Percentiles rank a stretch among this genome's conserved stretches.
Evolutionary conservation across 2,797 vertebrate genomes (phyloP).

Genomic region (Eulemur mongoz): DNA sequence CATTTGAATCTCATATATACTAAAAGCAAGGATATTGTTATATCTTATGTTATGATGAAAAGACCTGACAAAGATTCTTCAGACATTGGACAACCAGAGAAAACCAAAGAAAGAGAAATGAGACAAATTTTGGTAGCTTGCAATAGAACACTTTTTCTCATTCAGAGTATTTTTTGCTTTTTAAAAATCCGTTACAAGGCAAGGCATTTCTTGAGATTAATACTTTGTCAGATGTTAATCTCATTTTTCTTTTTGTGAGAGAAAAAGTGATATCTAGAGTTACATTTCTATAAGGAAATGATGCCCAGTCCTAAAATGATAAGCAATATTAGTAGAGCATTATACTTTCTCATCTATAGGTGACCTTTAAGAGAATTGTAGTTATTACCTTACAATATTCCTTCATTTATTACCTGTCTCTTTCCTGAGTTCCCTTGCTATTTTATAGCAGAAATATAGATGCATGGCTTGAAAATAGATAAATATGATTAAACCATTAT

Average conservation of each 20-base stretch:
- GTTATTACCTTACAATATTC: conserved; percentile 85
- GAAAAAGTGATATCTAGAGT: conserved; percentile 43
- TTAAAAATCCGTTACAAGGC: conserved; percentile 40
- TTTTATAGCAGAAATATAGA: conserved; percentile 84
- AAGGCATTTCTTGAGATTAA: conserved; percentile 52
- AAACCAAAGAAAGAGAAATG: conserved; percentile 35
- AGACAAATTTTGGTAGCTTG: conserved; percentile 29
- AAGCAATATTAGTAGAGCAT: conserved; percentile 84
- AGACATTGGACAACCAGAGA: not conserved
- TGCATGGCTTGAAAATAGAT: conserved; percentile 83
- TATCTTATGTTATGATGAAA: not conserved
- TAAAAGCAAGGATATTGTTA: not conserved
- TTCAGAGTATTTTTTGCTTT: conserved; percentile 44
- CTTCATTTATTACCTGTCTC: conserved; percentile 82
- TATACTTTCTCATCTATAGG: conserved; percentile 85
- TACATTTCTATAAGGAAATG: conserved; percentile 77
- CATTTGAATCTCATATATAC: not conserved
- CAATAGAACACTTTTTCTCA: conserved; percentile 8
- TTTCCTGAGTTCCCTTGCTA: conserved; percentile 81
- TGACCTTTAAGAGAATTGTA: conserved; percentile 91
- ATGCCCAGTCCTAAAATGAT: conserved; percentile 81
- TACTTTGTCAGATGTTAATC: conserved; percentile 65
- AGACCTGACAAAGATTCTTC: not conserved
- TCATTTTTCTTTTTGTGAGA: conserved; percentile 59
- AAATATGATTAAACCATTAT: conserved; percentile 82